Conservation (phyloP, 2,113 vertebrate species). For the Murina feae region DNA sequence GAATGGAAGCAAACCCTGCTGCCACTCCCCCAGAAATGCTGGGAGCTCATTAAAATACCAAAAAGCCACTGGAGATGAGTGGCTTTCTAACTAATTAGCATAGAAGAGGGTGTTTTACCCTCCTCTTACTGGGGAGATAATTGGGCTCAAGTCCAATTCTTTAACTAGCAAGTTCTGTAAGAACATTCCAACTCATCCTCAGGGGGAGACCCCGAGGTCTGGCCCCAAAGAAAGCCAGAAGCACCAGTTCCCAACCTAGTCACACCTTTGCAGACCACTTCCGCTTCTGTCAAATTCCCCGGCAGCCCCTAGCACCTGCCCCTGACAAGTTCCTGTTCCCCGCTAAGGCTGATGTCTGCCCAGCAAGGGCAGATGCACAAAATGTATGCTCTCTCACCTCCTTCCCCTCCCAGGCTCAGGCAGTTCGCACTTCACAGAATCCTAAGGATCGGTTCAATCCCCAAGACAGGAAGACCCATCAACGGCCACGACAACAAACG, state of each 20-base stretch:
- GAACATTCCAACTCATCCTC: neutral
- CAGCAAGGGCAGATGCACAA: neutral
- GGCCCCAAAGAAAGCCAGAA: conserved; percentile 30
- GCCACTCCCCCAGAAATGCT: neutral
- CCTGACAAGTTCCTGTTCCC: neutral
- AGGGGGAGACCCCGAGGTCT: conserved; percentile 47
- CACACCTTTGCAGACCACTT: accelerated
- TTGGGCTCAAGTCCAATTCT: conserved; percentile 27
- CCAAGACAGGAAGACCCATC: neutral
- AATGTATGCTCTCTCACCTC: neutral
- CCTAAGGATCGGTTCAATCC: neutral
- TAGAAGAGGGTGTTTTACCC: neutral
- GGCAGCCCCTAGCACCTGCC: neutral
- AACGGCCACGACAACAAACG: neutral
- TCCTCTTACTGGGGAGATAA: neutral
- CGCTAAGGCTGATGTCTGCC: neutral
- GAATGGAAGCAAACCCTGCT: conserved; percentile 35
- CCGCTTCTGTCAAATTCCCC: neutral
- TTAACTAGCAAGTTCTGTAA: conserved; percentile 2
- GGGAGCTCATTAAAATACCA: conserved; percentile 59
- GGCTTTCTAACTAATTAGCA: conserved; percentile 55
- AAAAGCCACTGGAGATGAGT: conserved; percentile 29
- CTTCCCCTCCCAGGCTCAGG: neutral
- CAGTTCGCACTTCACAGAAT: neutral
- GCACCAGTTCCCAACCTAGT: neutral